These are phyloP conservation scores for Erythrolamprus reginae DNA, from an alignment of 2,113 vertebrate species.

Conservation along the genomic window DNA sequence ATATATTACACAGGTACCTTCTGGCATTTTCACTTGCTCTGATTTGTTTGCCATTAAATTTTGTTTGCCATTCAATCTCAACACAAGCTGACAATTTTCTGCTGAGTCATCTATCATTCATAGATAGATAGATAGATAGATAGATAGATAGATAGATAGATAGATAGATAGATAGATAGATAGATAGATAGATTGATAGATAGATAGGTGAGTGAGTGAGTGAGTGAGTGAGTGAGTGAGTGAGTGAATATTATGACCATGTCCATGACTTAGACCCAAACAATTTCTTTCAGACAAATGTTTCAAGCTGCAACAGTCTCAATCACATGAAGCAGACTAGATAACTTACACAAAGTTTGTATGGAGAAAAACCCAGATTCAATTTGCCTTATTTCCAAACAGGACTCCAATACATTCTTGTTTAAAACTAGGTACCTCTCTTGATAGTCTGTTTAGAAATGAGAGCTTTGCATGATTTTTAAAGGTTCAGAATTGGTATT, in stretches of 20 bases:
- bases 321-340: background rate
- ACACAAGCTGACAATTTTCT: background rate
- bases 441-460: background rate
- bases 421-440: background rate
- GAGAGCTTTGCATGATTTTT: background rate
- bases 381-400: background rate
- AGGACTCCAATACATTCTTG: background rate
- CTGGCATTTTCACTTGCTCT: background rate
- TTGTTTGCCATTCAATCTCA: too few species aligned
- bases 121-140: background rate
- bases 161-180: too few species aligned
- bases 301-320: background rate
- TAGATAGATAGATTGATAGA: accelerated
- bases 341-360: background rate
- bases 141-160: background rate
- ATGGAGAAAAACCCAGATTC: background rate
- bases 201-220: too few species aligned
- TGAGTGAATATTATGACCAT: background rate
- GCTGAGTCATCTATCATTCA: background rate
- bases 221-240: accelerated
- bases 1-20: background rate
- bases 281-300: background rate
- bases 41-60: background rate
- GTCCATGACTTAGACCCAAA: background rate
- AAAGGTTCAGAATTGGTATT: background rate